Base-by-base conservation (phyloP, 2,797 vertebrate genomes). In the Numenius phaeopus region DNA sequence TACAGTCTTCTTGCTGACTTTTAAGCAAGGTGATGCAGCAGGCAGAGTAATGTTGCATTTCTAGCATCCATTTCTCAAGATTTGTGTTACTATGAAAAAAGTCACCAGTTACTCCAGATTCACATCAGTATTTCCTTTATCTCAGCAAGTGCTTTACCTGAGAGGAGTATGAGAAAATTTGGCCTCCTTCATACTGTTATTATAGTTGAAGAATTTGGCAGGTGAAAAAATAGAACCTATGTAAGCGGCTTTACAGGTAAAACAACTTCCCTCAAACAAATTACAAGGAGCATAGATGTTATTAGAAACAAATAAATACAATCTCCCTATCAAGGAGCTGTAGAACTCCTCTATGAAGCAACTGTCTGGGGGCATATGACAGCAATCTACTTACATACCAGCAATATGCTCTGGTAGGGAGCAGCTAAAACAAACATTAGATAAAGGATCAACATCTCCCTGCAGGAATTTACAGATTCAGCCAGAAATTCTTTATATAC, bases 381-480 rank as follows among this genome's bases (percentile, higher is more conserved):
- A 95, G 54, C 73, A 80, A 47, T 72, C 79, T 86, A 58, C 76
- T 93, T 47, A 50, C 46, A 24, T 40, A 69, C 14, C 39, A 95
- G 87, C 58, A 95, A 84, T 70, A 91, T 69, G 70, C 29, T 90
- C 46, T 79, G 69, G 80, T 20, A 77, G 50, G 50, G 70, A 93
- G 46, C 47, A 88, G 61, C 70, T 79, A 88, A 94, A 88, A 91
- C 87, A 94, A 94, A 86, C 54, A 72, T 89, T 37, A 89, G 39
- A 76, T 67, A 84, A 81, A 95, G 47, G 54, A 90, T 76, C 46
- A 69, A 72, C 79, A 90, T 86, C 37, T 95, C 83, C 55, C 66
- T 70, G 71, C 37, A 86, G 84, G 69, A 85, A 87, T 52, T 82
- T 61, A 90, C n/a, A 46, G 32, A 77, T 64, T 67, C 91, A 89